Conservation (phyloP, 30 jellyfish, hydroid and myxozoan species). For the Aurelia aurita complex sp. Pacific region DNA sequence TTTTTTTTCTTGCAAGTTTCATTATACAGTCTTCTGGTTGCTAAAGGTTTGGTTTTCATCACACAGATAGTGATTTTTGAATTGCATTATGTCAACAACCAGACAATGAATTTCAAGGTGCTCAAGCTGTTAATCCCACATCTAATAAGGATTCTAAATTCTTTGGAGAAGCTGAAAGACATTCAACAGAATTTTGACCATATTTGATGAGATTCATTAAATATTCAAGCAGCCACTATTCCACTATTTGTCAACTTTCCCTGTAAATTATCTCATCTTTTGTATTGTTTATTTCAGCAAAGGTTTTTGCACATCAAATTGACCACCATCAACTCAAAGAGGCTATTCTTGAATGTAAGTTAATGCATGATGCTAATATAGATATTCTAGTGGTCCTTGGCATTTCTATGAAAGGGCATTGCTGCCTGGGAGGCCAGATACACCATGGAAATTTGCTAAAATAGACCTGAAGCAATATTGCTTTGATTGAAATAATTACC, state of each 20-base stretch:
- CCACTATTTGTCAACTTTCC: not conserved
- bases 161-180: not conserved
- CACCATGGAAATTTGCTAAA: too few relatives aligned
- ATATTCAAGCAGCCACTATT: not conserved
- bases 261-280: too few relatives aligned
- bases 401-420: too few relatives aligned
- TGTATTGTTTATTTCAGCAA: slow-evolving; percentile 48
- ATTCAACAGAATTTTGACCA: not conserved
- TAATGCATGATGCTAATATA: not conserved
- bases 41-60: too few relatives aligned
- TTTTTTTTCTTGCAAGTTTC: not conserved
- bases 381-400: too few relatives aligned
- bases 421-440: too few relatives aligned
- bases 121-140: too few relatives aligned
- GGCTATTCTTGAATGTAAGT: slow-evolving; percentile 84
- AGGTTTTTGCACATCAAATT: slow-evolving; percentile 80
- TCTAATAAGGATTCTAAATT: not conserved
- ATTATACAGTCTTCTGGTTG: not conserved
- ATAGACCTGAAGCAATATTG: too few relatives aligned
- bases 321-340: slow-evolving; percentile 69
- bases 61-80: too few relatives aligned
- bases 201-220: not conserved
- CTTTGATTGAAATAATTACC: too few relatives aligned
- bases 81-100: too few relatives aligned
- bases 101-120: too few relatives aligned